Evolutionary conservation across 1,140 invertebrate species (phyloP).

Genomic region (Lanistes nyassanus): DNA sequence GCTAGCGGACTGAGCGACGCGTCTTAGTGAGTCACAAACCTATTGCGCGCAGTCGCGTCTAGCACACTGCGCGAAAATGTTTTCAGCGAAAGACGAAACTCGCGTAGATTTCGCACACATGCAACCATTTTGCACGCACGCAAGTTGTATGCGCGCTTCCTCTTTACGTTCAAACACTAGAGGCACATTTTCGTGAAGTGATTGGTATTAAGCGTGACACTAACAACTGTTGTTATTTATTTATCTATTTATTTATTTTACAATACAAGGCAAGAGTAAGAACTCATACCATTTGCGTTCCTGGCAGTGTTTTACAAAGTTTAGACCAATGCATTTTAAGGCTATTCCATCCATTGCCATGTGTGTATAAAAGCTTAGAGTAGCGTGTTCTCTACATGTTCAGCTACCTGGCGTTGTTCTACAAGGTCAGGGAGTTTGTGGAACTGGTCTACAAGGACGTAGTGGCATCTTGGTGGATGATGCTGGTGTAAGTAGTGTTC

Average conservation of each 20-base stretch:
- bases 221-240: neutral
- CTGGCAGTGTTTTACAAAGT: neutral
- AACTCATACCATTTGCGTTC: neutral
- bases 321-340: no score
- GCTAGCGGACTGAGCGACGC: slow-evolving; percentile 45
- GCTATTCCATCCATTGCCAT: no score
- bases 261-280: no score
- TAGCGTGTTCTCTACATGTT: slow-evolving; percentile 19
- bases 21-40: slow-evolving; percentile 52
- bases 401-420: slow-evolving; percentile 57
- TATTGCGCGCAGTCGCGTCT: neutral
- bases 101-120: no score
- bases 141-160: no score
- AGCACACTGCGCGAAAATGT: neutral
- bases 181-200: neutral
- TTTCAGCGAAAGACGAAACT: no score
- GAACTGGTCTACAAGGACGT: slow-evolving; percentile 82
- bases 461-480: slow-evolving; percentile 75
- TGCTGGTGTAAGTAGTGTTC: slow-evolving; percentile 70
- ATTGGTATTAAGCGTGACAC: neutral
- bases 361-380: no score
- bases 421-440: slow-evolving; percentile 66
- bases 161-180: neutral
- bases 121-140: no score
- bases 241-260: neutral